Base-by-base conservation (phyloP, 2,113 vertebrate genomes). In the Carassius carassius region DNA sequence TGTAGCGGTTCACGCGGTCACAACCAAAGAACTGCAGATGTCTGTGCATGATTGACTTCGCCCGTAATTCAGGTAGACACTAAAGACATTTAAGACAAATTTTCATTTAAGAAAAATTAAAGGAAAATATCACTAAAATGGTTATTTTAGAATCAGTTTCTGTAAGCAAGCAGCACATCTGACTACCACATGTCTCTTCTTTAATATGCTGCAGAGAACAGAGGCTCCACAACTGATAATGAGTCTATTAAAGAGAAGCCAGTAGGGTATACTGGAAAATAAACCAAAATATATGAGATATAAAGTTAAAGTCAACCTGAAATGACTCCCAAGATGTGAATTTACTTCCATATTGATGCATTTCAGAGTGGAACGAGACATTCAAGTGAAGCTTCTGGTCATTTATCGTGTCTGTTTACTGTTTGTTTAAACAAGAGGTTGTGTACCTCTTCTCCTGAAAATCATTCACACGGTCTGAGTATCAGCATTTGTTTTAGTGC, bases 151-250 rank as follows among this genome's bases (percentile, higher is more conserved):
- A 23, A 37, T 23, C 10, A 32, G 54, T 58, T 35, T 78, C 16
- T 11, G 13, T 58, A 21, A 69, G 65, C 5, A 19, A 77, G 51
- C 6, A 9, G 60, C 56, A 88, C 87, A 88, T 82, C 35, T 84
- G 87, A 73, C 14, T 25, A 41, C 81, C 87, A 88, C 82, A 85
- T 88, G 87, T 80, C 54, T 14, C 25, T 60, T 81, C 62, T 69
- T 51, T 49, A 17, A 63, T 19, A 19, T 29, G 65, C 65, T 9
- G 29, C 35, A 5, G 10, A 60, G 58, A 21, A 60, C 3, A 60
- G 58, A 72, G 17, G 69, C 10, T 41, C 67, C 19, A 41, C 35
- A 41, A 41, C 19, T n/a, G 5, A 63, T 85, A 47, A 80, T 73
- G 58, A 62, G 78, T n/a, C 54, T 4, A 78, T 72, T 37, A 78